Evolutionary conservation across 2,113 vertebrate species (phyloP).

Genomic region (Sisor rabdophorus): DNA sequence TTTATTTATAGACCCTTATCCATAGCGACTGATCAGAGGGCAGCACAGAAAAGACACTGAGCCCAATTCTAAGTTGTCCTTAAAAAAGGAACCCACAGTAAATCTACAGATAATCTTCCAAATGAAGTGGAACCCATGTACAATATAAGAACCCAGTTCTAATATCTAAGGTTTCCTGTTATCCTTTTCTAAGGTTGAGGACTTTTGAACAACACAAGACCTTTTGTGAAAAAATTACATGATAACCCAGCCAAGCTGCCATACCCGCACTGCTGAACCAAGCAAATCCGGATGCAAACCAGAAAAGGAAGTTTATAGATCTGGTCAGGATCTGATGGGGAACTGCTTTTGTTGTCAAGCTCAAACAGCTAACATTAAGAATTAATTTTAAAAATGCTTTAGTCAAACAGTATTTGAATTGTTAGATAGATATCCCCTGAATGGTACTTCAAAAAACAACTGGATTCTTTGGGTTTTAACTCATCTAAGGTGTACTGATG

Average conservation of each 20-base stretch:
- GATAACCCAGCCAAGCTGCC: constrained; percentile 22
- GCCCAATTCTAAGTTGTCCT: too few species aligned
- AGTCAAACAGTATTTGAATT: neutral
- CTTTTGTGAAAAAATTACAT: constrained; percentile 31
- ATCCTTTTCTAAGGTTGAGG: constrained; percentile 21
- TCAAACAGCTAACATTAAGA: neutral
- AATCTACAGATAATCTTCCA: constrained; percentile 8
- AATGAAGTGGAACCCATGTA: constrained; percentile 26
- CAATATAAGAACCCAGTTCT: constrained; percentile 1
- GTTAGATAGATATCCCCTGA: too few species aligned
- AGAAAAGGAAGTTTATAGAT: constrained; percentile 42
- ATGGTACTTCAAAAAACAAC: too few species aligned
- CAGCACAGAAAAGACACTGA: too few species aligned
- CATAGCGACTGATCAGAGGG: too few species aligned
- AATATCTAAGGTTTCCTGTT: constrained; percentile 14
- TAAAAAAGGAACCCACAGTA: constrained; percentile 1
- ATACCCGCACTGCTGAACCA: constrained; percentile 34
- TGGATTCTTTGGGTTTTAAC: too few species aligned
- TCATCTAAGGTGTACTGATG: too few species aligned
- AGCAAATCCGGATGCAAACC: constrained; percentile 29
- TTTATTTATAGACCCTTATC: too few species aligned
- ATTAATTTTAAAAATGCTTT: neutral
- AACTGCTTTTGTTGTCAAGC: constrained; percentile 37
- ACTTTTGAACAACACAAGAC: constrained; percentile 21
- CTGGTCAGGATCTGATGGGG: constrained; percentile 27